phyloP scores from a whole-genome alignment of 1,140 invertebrate genomes.

The Platorchestia sp. region DNA sequence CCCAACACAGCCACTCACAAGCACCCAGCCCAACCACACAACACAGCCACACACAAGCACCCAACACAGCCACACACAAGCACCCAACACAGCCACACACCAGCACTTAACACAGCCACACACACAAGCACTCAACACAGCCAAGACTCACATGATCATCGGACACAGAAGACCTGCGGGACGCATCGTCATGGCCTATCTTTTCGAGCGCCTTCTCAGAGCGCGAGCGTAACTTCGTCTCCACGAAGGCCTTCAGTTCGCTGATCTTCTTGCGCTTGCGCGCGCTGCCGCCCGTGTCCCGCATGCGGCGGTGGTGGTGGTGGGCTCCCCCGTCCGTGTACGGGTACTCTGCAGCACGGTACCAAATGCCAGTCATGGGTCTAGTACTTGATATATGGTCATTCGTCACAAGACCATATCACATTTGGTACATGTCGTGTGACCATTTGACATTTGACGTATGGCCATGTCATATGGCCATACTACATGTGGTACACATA shows the following conservation, averaged over 20 bases:
- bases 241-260: slow-evolving; percentile 89
- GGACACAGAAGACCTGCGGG: slow-evolving; percentile 67
- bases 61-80: too few relatives aligned
- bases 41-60: neutral
- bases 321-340: neutral
- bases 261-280: slow-evolving; percentile 85
- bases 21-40: neutral
- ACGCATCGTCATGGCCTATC: slow-evolving; percentile 78
- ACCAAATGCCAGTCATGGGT: too few relatives aligned
- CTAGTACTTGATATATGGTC: too few relatives aligned
- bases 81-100: neutral
- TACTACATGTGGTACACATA: too few relatives aligned
- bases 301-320: slow-evolving; percentile 25
- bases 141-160: slow-evolving; percentile 62
- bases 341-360: neutral
- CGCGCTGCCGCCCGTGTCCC: slow-evolving; percentile 63
- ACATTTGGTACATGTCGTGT: too few relatives aligned
- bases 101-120: neutral
- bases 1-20: neutral
- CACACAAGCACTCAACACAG: neutral
- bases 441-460: too few relatives aligned
- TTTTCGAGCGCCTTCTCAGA: slow-evolving; percentile 92
- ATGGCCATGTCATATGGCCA: too few relatives aligned
- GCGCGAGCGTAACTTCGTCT: slow-evolving; percentile 90
- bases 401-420: too few relatives aligned